Evolutionary conservation across 2,797 vertebrate species (phyloP).

Genomic region (Sebastes trivittatus): DNA sequence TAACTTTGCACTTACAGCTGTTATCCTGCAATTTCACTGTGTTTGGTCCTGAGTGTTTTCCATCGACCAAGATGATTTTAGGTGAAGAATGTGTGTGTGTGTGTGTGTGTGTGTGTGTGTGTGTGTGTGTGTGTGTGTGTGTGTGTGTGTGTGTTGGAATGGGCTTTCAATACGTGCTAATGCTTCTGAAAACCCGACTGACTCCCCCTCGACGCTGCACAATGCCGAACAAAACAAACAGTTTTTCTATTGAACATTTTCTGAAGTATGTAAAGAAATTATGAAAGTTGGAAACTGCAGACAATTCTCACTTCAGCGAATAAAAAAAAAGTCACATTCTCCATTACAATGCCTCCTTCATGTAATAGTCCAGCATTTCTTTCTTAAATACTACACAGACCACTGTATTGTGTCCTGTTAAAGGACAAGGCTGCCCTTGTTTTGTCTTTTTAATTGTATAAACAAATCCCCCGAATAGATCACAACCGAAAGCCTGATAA

Average conservation of each 20-base stretch:
- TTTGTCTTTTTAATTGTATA: too few relatives aligned
- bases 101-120: too few relatives aligned
- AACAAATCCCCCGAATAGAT: too few relatives aligned
- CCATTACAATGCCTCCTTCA: background rate
- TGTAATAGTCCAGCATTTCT: background rate
- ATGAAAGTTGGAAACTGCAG: background rate
- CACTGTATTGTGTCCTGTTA: too few relatives aligned
- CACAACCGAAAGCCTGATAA: too few relatives aligned
- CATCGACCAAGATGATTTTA: background rate
- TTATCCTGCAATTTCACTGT: background rate
- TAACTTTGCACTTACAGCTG: background rate
- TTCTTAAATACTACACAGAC: background rate
- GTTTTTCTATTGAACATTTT: background rate
- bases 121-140: background rate
- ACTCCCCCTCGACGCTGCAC: background rate
- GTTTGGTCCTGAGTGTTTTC: constrained; percentile 7
- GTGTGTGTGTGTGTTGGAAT: background rate
- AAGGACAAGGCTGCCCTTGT: too few relatives aligned
- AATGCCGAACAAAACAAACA: background rate
- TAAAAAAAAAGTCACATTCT: background rate
- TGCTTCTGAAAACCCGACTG: constrained; percentile 55
- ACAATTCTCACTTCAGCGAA: background rate
- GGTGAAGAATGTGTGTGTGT: background rate
- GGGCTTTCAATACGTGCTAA: background rate
- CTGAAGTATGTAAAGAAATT: too few relatives aligned